These are phyloP conservation scores for Hippocampus guttulatus DNA, from an alignment of 2,113 vertebrate species.

Conservation along the genomic window DNA sequence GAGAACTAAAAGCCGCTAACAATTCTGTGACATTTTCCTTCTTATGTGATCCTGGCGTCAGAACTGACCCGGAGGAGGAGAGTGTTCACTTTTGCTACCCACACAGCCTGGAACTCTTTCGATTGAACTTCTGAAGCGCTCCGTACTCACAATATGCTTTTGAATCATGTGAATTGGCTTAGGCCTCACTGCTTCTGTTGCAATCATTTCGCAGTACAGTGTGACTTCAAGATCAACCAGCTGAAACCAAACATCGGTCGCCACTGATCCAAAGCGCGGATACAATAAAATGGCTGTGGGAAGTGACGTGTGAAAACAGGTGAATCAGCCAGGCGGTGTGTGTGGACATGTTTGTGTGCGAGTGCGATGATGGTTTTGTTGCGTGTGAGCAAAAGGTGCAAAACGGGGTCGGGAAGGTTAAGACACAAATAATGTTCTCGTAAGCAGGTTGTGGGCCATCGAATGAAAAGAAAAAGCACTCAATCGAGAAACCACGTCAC, in stretches of 20 bases:
- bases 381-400: slow-evolving; percentile 36
- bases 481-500: too few species aligned
- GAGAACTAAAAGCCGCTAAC: too few species aligned
- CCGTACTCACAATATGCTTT: too few species aligned
- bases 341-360: slow-evolving; percentile 9
- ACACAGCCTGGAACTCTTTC: too few species aligned
- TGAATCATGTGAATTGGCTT: not conserved
- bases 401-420: slow-evolving; percentile 24
- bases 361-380: slow-evolving; percentile 39
- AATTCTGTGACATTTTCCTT: too few species aligned
- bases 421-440: not conserved
- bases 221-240: slow-evolving; percentile 8
- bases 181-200: not conserved
- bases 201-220: not conserved
- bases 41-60: too few species aligned
- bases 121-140: too few species aligned
- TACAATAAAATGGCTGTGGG: not conserved
- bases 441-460: not conserved
- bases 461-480: not conserved
- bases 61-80: too few species aligned
- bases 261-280: slow-evolving; percentile 9
- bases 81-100: too few species aligned
- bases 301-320: slow-evolving; percentile 20
- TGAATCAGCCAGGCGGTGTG: slow-evolving; percentile 9
- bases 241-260: slow-evolving; percentile 11